Evolutionary conservation across 2,888 invertebrate genomes (phyloP).

Genomic region (Leucozona laternaria): DNA sequence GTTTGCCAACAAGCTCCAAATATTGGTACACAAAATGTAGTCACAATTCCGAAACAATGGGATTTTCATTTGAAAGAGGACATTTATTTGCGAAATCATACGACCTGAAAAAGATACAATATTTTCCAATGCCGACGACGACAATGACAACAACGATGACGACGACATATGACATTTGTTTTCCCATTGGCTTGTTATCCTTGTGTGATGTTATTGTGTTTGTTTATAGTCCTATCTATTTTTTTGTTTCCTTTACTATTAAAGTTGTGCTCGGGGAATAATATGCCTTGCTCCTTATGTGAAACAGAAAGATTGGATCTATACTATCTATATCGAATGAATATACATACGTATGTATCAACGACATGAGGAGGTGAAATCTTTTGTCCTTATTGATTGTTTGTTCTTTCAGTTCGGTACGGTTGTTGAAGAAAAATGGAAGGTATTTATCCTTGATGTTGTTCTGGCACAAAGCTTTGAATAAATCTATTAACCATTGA

Average conservation of each 20-base stretch:
- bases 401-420: constrained; percentile 13
- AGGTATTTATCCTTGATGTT: constrained; percentile 28
- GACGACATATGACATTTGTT: constrained; percentile 59
- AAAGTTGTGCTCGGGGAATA: constrained; percentile 21
- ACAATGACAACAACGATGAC: neutral
- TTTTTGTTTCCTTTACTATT: constrained; percentile 28
- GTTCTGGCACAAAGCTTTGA: constrained; percentile 33
- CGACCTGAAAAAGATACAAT: constrained; percentile 59
- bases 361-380: constrained; percentile 41
- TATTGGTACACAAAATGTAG: constrained; percentile 42
- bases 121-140: constrained; percentile 57
- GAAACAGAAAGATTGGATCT: constrained; percentile 15
- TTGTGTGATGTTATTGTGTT: constrained; percentile 49
- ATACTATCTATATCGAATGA: neutral
- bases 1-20: constrained; percentile 37
- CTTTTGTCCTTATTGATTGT: constrained; percentile 49
- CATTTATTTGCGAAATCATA: constrained; percentile 63
- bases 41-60: constrained; percentile 38
- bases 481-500: constrained; percentile 50
- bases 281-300: neutral
- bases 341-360: neutral
- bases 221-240: constrained; percentile 5
- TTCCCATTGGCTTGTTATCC: constrained; percentile 68
- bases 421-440: neutral
- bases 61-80: constrained; percentile 54